Evolutionary conservation across 1,140 invertebrate genomes (phyloP), one percentile per base, ranked within the genome.

Genomic region (Drosophila lini): DNA sequence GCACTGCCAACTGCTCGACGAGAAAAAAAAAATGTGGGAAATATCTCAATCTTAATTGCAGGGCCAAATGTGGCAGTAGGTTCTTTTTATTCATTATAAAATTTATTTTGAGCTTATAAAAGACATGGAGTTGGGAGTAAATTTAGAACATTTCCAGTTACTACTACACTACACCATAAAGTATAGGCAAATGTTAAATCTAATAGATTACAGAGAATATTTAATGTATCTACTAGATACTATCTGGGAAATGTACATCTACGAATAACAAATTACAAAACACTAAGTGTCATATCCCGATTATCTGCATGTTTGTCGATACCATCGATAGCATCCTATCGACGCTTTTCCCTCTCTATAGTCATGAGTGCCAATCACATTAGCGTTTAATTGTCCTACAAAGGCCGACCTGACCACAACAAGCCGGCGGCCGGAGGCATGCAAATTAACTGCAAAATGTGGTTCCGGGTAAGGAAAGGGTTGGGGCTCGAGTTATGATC

Each of bases 31-130:
- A 42, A 13, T 7, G 56, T 22, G 13, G 16, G 50, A 53, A 70
- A 71, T 70, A 71, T 77, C 56, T 78, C 61, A 41, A 76, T 76
- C 59, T 67, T 86, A 85, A 82, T 88, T 73, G 75, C 83, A 52
- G 56, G 16, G 40, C 40, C 31, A 69, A 64, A 55, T 57, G 57
- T 57, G 47, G 53, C 58, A 41, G 42, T 48, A 78, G 63, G 61
- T 53, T 71, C 34, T 50, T 69, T 36, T 38, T 53, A 10, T 44
- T 38, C 56, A 44, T 40, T 67, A 70, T 25, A 60, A 5, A 34
- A 60, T 16, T 10, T 16, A 16, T n/a, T 13, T 74, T 62, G 47
- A 41, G 38, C 70, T 45, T 73, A 61, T 53, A 45, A 34, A 38
- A 13, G 16, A 36, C 7, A 4, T 36, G 3, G 7, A 15, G 5